Conservation (phyloP, 2,113 vertebrate genomes). For the Mionectes macconnelli region DNA sequence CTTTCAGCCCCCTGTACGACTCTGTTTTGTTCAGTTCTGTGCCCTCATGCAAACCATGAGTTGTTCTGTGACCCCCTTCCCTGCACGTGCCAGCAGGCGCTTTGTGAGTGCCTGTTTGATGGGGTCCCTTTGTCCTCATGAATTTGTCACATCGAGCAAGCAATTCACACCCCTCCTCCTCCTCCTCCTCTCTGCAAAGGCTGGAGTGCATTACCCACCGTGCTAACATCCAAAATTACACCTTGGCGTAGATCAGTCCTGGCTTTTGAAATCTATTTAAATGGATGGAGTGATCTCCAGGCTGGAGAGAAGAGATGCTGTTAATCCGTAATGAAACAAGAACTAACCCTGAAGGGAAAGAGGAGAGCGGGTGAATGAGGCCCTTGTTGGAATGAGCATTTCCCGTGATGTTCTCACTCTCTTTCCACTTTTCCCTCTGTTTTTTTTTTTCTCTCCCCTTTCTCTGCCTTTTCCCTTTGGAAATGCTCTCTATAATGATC, state of each 20-base stretch:
- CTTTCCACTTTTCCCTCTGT: conserved; percentile 11
- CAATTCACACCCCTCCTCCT: conserved; percentile 24
- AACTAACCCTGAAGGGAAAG: conserved; percentile 49
- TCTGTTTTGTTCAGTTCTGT: not conserved
- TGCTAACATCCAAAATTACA: not conserved
- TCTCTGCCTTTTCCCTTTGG: not conserved
- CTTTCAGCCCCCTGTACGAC: not conserved
- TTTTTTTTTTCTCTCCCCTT: not conserved
- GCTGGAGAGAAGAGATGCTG: conserved; percentile 28
- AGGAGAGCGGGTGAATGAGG: conserved; percentile 14
- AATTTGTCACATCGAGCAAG: conserved; percentile 8
- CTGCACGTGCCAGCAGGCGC: not conserved
- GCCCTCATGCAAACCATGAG: not conserved
- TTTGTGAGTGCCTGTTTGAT: not conserved
- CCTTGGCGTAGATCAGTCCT: conserved; percentile 15
- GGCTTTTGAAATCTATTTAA: conserved; percentile 46
- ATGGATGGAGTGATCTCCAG: conserved; percentile 28
- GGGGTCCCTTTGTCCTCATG: not conserved
- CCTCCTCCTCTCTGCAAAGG: not conserved
- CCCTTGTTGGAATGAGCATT: conserved; percentile 35
- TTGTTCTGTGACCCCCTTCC: not conserved
- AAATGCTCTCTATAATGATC: conserved; percentile 9
- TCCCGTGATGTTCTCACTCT: conserved; percentile 37
- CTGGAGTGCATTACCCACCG: conserved; percentile 7
- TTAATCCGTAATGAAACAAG: conserved; percentile 61